Base-by-base conservation (phyloP, 1,140 invertebrate species). In the Drosophila nebulosa region DNA sequence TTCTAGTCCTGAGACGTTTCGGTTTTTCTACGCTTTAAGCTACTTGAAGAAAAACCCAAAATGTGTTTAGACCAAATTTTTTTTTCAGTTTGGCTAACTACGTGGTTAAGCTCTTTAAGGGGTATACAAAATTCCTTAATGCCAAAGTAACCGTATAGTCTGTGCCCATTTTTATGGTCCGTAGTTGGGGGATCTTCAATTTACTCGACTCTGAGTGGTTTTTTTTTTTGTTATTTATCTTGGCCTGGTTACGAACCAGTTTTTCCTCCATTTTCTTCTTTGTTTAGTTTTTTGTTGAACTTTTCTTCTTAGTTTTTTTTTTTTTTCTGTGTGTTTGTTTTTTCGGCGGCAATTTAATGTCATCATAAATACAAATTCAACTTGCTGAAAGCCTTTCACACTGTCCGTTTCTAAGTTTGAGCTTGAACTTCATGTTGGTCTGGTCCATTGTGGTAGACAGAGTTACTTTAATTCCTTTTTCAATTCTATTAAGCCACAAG, bases 281-380 rank as follows among this genome's bases (percentile, higher is more conserved):
- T 22, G 27, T 18, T 30, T 22, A 27, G 22, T 61, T 42, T 42
- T 61, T 50, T 14, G n/a, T 42, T 42, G 22, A 35, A 21, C 18
- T 57, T 36, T 42, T 53, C 50, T 27, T 58, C 14, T n/a, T n/a
- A n/a, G 24, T 7, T 42, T 21, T 18, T n/a, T 39, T 42, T 42
- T 57, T 65, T 53, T 56, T 24, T 57, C 2, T 21, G 16, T 18
- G 39, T 46, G 16, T 27, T 10, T 51, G 24, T 22, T 50, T 61
- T 69, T 65, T 83, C 59, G 68, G 78, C 70, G 83, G 83, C 74
- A 64, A 81, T 86, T 88, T 86, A 83, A 75, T 86, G 83, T 81
- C 83, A 67, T 86, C 74, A 88, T 88, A 88, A 86, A 86, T 88
- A 83, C 83, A 88, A 86, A 88, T 86, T 88, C 74, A 74, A 69